A percentile compares a stretch with the other conserved stretches of the same genome.
These are phyloP conservation scores for Hartigia nigra DNA, from an alignment of 2,888 invertebrate species.

Conservation along the genomic window DNA sequence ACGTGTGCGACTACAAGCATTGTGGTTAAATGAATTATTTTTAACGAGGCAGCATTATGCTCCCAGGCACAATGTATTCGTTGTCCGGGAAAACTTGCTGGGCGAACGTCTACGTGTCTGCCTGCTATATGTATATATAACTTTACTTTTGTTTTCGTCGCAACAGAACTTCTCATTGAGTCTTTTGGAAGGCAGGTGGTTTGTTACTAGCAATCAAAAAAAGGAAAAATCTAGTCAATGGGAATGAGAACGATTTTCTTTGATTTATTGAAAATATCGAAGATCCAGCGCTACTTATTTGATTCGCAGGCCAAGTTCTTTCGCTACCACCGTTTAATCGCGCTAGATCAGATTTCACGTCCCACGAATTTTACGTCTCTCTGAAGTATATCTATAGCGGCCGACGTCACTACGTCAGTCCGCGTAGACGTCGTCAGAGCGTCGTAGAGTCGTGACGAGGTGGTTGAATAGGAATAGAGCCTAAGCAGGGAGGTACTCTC, in stretches of 20 bases:
- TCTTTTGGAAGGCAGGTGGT: not conserved
- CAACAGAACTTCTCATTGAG: not conserved
- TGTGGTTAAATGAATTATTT: slow-evolving; percentile 59
- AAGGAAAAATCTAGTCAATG: not conserved
- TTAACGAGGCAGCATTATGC: slow-evolving; percentile 58
- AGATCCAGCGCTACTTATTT: too few relatives aligned
- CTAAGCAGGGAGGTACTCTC: not conserved
- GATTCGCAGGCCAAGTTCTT: too few relatives aligned
- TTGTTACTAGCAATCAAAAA: not conserved
- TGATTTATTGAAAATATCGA: too few relatives aligned
- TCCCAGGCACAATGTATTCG: slow-evolving; percentile 45
- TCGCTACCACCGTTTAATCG: too few relatives aligned
- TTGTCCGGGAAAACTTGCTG: slow-evolving; percentile 45
- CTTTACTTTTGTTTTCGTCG: not conserved
- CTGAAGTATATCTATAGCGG: not conserved
- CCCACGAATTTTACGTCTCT: too few relatives aligned
- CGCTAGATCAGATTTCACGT: too few relatives aligned
- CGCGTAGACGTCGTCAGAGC: not conserved
- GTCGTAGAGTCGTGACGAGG: not conserved
- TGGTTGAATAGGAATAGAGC: not conserved
- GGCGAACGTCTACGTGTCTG: slow-evolving; percentile 23
- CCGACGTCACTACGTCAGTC: not conserved
- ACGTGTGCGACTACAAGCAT: slow-evolving; percentile 20
- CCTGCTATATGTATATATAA: fast-evolving
- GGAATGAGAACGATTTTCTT: not conserved